phyloP scores from a whole-genome alignment of 2,888 invertebrate genomes.

The Drosophila ochracea region DNA sequence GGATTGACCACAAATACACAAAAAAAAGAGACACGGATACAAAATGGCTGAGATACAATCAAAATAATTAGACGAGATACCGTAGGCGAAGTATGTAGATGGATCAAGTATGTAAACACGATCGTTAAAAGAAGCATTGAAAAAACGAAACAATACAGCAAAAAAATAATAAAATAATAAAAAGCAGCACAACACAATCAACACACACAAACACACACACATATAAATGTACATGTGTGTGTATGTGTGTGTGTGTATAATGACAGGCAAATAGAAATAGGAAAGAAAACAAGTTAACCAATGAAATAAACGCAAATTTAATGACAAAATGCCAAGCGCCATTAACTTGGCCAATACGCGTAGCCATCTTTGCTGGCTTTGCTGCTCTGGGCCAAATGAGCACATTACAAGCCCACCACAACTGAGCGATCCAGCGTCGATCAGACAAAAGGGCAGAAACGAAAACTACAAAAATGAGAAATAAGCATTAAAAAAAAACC shows the following conservation, averaged over 20 bases:
- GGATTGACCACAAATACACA: constrained; percentile 21
- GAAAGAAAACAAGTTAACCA: constrained; percentile 75
- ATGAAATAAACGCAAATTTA: constrained; percentile 81
- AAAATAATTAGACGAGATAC: constrained; percentile 51
- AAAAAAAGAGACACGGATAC: background rate
- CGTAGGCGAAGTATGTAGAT: constrained; percentile 66
- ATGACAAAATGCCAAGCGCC: constrained; percentile 74
- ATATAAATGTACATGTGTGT: background rate
- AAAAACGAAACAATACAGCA: constrained; percentile 56
- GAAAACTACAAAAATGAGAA: constrained; percentile 61
- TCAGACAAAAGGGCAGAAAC: constrained; percentile 39
- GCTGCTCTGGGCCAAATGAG: constrained; percentile 11
- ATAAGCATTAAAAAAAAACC: constrained; percentile 4
- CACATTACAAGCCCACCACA: constrained; percentile 54
- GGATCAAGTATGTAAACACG: constrained; percentile 71
- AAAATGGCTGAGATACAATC: constrained; percentile 42
- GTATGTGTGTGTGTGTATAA: constrained; percentile 1
- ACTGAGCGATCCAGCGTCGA: constrained; percentile 1
- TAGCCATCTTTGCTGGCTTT: constrained; percentile 49
- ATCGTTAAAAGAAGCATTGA: constrained; percentile 71
- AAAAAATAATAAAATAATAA: constrained; percentile 25
- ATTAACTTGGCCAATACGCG: constrained; percentile 78
- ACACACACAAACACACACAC: constrained; percentile 22
- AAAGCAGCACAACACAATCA: constrained; percentile 27
- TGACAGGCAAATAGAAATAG: constrained; percentile 54